phyloP scores from a whole-genome alignment of 2,888 invertebrate species.

The Himalopsyche kuldschensis region DNA sequence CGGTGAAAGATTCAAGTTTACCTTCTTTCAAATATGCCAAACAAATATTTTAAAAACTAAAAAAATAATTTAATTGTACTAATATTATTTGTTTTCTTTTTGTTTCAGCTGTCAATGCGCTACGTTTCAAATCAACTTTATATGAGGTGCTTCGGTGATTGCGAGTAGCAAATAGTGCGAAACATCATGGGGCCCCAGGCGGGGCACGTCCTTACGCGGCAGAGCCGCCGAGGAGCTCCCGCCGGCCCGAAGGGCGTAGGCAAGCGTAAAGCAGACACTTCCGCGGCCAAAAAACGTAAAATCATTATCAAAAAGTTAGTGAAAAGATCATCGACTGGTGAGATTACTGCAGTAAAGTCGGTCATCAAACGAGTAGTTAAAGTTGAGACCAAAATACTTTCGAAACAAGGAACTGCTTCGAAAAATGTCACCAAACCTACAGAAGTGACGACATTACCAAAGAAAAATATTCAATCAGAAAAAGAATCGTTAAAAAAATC shows the following conservation, averaged over 20 bases:
- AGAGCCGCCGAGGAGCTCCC: conserved; percentile 36
- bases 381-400: not conserved
- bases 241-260: conserved; percentile 43
- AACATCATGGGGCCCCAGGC: conserved; percentile 31
- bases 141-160: not conserved
- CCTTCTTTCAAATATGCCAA: too few relatives aligned
- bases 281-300: conserved; percentile 32
- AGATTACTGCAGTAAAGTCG: conserved; percentile 11
- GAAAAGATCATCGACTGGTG: conserved; percentile 4
- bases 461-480: not conserved
- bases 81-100: not conserved
- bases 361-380: not conserved
- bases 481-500: not conserved
- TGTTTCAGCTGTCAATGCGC: conserved; percentile 10
- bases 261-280: conserved; percentile 40
- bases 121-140: not conserved
- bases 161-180: conserved; percentile 11
- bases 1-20: too few relatives aligned
- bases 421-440: not conserved
- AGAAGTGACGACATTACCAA: not conserved
- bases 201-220: conserved; percentile 39
- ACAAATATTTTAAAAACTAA: too few relatives aligned
- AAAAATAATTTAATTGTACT: not conserved
- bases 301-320: conserved; percentile 38
- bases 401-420: not conserved